Base-by-base conservation (phyloP, 2,797 vertebrate species). In the Forpus xanthops region DNA sequence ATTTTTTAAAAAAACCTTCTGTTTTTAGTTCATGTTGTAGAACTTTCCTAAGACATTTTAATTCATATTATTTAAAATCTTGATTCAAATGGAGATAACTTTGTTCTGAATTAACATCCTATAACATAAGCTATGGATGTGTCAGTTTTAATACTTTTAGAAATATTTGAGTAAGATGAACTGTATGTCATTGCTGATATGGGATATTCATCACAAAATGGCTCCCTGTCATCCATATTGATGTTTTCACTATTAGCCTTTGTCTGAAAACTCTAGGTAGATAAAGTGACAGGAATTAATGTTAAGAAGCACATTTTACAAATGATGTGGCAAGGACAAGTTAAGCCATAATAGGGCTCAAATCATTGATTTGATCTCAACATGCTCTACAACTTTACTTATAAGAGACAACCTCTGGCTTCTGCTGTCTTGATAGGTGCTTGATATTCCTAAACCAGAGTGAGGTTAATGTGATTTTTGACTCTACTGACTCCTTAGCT, bases 381-480 rank as follows among this genome's bases (percentile, higher is more conserved):
- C 30, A 21, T 72, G 47, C 18, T 93, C 70, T 83, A 56, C 64
- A 81, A 18, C 68, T 92, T 93, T 50, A 27, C 37, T 81, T 47
- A 6, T 64, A 93, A 56, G 45, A 73, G 55, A 44, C 55, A 95
- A 86, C 66, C 70, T 79, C 89, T 87, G 79, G 20, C 62, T 95
- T 87, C 62, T 72, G 35, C 42, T 83, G 44, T 56, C 82, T 60
- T 88, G 86, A 88, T 58, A 78, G 64, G 74, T 78, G 68, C 67
- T 89, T 96, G 90, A 94, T 90, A 95, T 95, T 88, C 87, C 85
- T 71, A 39, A 86, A 24, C 15, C 15, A 41, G 52, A 91, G 55
- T 47, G 37, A 93, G 66, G 84, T 96, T 92, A 96, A 96, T 95
- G 89, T 71, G 80, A 94, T 95, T 31, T 87, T 94, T 93, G 93